Percentiles rank a stretch among this genome's conserved stretches.
Evolutionary conservation across 2,797 vertebrate genomes (phyloP).

Genomic region (Cephalopachus bancanus): DNA sequence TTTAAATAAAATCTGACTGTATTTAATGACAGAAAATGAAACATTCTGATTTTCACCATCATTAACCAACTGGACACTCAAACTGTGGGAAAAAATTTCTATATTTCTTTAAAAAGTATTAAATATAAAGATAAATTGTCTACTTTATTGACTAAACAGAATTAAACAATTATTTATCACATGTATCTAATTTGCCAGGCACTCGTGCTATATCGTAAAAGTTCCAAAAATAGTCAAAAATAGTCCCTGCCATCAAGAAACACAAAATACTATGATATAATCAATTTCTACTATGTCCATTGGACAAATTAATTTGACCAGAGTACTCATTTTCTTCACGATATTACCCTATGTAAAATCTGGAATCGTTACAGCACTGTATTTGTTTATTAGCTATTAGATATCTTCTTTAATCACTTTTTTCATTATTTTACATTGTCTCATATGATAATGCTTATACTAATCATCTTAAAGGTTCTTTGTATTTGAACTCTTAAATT

Average conservation of each 20-base stretch:
- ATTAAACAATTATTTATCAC: constrained; percentile 24
- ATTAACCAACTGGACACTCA: constrained; percentile 37
- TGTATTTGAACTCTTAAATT: constrained; percentile 54
- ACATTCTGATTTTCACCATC: constrained; percentile 9
- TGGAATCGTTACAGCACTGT: constrained; percentile 11
- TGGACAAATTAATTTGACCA: constrained; percentile 26
- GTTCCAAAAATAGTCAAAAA: constrained; percentile 19
- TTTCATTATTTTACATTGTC: constrained; percentile 17
- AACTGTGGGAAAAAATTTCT: background rate
- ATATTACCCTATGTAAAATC: background rate
- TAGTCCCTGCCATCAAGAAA: background rate
- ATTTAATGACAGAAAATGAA: constrained; percentile 57
- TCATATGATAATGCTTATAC: constrained; percentile 44
- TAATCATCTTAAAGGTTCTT: constrained; percentile 58
- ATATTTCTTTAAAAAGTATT: constrained; percentile 46
- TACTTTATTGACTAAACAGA: constrained; percentile 27
- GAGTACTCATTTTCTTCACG: background rate
- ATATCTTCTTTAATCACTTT: constrained; percentile 23
- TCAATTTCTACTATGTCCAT: background rate
- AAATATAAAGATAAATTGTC: constrained; percentile 24
- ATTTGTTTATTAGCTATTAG: background rate
- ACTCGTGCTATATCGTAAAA: constrained; percentile 27
- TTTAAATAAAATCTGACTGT: constrained; percentile 46
- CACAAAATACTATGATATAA: background rate
- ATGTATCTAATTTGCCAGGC: background rate